These are phyloP conservation scores for Spinus pinus DNA, from an alignment of 2,797 vertebrate species.

Conservation along the genomic window DNA sequence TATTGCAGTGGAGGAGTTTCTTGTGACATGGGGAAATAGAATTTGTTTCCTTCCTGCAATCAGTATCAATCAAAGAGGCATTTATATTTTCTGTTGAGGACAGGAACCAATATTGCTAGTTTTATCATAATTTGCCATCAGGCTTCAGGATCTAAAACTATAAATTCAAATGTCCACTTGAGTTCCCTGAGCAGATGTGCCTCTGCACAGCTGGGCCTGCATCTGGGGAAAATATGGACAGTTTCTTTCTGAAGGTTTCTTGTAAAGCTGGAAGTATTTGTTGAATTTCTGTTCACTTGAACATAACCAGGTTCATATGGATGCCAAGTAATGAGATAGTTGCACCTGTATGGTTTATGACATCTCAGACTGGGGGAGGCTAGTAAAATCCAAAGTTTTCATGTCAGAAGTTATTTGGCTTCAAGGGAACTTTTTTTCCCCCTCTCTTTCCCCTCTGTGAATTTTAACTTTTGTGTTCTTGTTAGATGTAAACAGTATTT, in stretches of 20 bases:
- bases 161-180: background rate
- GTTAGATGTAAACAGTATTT: background rate
- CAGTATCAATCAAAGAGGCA: background rate
- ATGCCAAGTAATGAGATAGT: background rate
- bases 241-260: conserved; percentile 26
- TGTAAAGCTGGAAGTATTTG: conserved; percentile 23
- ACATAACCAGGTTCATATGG: background rate
- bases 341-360: conserved; percentile 49
- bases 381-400: conserved; percentile 7
- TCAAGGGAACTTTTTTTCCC: background rate
- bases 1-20: background rate
- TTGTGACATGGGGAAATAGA: background rate
- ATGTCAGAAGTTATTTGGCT: background rate
- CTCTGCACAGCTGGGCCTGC: conserved; percentile 41
- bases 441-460: background rate
- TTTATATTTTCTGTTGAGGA: conserved; percentile 11
- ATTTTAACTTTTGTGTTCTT: background rate
- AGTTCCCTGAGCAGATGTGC: conserved; percentile 7
- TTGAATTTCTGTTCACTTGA: background rate
- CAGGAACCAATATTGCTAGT: background rate
- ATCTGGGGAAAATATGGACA: conserved; percentile 7
- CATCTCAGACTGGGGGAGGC: background rate
- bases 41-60: conserved; percentile 50
- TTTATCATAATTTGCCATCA: background rate
- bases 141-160: background rate